These are phyloP conservation scores for Chymomyza amoena DNA, from an alignment of 2,888 invertebrate species.

Conservation along the genomic window DNA sequence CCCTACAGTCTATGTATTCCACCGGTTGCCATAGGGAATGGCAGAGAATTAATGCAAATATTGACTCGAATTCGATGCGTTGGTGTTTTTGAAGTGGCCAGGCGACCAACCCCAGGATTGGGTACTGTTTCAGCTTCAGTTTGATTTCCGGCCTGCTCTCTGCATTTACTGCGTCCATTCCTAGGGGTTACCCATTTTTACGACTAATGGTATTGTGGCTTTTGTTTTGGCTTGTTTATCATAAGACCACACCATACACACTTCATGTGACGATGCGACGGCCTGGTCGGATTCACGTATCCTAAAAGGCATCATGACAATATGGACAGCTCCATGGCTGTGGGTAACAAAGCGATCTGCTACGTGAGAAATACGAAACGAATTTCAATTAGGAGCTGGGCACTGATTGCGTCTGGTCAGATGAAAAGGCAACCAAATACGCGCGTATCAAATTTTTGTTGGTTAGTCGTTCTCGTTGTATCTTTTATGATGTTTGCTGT, in stretches of 20 bases:
- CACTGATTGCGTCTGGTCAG: background rate
- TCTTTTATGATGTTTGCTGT: background rate
- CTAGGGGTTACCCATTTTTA: slow-evolving; percentile 38
- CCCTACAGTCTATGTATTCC: background rate
- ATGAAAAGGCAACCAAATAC: background rate
- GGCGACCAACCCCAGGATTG: background rate
- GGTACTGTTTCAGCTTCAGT: slow-evolving; percentile 6
- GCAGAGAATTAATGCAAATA: slow-evolving; percentile 65
- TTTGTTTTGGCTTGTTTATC: background rate
- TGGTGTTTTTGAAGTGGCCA: slow-evolving; percentile 19
- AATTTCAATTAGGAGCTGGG: slow-evolving; percentile 51
- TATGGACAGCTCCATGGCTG: background rate
- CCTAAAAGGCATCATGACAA: background rate
- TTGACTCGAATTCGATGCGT: slow-evolving; percentile 61
- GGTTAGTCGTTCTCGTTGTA: background rate
- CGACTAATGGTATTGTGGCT: slow-evolving; percentile 60
- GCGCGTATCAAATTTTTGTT: background rate
- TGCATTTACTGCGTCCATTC: slow-evolving; percentile 23
- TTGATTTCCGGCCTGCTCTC: slow-evolving; percentile 14
- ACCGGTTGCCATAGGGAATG: slow-evolving; percentile 23
- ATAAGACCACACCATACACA: background rate
- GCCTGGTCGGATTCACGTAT: background rate
- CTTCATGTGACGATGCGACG: background rate
- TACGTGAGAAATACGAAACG: slow-evolving; percentile 17
- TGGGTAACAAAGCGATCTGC: background rate